A percentile compares a stretch with the other conserved stretches of the same genome.
Conservation (phyloP, 2,113 vertebrate species). For the Eudyptes chrysolophus region DNA sequence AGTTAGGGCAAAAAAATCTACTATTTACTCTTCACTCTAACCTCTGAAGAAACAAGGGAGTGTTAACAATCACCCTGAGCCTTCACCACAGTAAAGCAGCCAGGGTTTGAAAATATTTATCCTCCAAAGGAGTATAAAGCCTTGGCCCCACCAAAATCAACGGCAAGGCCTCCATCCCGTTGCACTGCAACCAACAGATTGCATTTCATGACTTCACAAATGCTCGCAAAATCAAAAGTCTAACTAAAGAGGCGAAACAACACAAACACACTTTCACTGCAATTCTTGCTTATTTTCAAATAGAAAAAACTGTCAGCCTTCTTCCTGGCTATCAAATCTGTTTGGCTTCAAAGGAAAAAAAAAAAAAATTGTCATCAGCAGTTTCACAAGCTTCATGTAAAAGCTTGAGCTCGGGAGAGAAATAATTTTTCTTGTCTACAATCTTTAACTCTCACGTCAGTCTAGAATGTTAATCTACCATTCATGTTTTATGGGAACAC, state of each 20-base stretch:
- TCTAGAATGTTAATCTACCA: background rate
- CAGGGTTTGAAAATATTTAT: background rate
- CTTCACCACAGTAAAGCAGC: background rate
- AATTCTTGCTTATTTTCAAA: background rate
- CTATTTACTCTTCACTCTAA: background rate
- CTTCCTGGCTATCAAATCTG: background rate
- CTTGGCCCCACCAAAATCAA: background rate
- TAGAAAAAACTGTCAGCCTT: background rate
- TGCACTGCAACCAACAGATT: background rate
- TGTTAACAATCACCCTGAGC: background rate
- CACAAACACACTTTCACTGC: background rate
- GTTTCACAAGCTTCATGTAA: background rate
- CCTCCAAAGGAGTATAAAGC: background rate
- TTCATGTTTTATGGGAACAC: background rate
- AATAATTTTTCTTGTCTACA: background rate
- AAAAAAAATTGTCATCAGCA: background rate
- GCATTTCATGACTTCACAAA: background rate
- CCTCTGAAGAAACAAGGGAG: background rate
- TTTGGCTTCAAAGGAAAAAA: background rate
- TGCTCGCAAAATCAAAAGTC: background rate
- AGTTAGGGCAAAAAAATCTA: background rate
- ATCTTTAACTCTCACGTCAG: background rate
- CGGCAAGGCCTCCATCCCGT: background rate
- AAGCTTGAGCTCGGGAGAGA: background rate
- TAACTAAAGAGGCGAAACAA: background rate